Percentiles rank a stretch among this genome's conserved stretches.
These are phyloP conservation scores for Metaphire vulgaris DNA, from an alignment of 1,140 invertebrate species.

Conservation along the genomic window DNA sequence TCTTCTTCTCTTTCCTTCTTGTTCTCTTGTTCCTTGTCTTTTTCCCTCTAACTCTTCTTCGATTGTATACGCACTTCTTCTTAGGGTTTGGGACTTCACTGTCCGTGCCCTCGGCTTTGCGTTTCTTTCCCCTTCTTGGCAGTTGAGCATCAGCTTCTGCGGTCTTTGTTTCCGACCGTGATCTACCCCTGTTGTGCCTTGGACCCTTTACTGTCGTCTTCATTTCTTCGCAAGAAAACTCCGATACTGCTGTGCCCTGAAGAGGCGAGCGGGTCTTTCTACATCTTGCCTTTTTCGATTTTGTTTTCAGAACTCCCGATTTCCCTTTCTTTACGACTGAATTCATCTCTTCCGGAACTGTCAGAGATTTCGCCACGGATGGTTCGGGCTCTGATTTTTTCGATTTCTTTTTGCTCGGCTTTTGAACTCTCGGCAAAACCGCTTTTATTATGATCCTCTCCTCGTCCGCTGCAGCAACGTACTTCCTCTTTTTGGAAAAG, in stretches of 20 bases:
- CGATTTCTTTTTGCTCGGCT: not conserved
- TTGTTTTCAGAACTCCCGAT: too few relatives aligned
- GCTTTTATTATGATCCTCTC: not conserved
- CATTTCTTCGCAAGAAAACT: not conserved
- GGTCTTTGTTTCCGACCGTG: too few relatives aligned
- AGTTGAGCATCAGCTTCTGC: too few relatives aligned
- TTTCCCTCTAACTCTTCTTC: not conserved
- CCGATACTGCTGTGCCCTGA: not conserved
- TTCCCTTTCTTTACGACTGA: too few relatives aligned
- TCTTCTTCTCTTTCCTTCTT: not conserved
- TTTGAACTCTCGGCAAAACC: not conserved
- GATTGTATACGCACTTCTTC: too few relatives aligned
- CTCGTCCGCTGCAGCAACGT: not conserved
- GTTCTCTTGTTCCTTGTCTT: not conserved
- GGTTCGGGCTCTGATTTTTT: not conserved
- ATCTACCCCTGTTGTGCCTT: too few relatives aligned
- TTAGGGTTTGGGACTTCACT: too few relatives aligned
- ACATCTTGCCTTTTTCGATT: not conserved
- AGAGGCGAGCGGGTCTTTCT: not conserved
- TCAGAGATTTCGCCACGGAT: too few relatives aligned
- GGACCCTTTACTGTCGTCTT: too few relatives aligned
- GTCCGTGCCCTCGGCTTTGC: too few relatives aligned
- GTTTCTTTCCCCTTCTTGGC: too few relatives aligned
- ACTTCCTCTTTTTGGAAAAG: not conserved
- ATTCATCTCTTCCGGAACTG: too few relatives aligned